Percentiles rank a stretch among this genome's conserved stretches.
Conservation (phyloP, 2,113 vertebrate species). For the Fulica atra region DNA sequence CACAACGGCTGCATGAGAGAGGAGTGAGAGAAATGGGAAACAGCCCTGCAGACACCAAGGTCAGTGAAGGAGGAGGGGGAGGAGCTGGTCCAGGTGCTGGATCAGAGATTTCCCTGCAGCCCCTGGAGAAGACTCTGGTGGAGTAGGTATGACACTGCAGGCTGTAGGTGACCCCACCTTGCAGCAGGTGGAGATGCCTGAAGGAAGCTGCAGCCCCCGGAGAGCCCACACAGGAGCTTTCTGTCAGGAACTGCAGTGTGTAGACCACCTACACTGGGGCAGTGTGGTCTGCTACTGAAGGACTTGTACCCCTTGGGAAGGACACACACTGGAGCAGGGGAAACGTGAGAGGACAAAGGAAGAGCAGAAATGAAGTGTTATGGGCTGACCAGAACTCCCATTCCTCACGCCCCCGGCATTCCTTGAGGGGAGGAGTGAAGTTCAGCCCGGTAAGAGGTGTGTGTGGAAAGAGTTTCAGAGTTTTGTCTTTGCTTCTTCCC, state of each 20-base stretch:
- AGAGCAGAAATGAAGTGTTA: background rate
- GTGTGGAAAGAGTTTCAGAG: background rate
- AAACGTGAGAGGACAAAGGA: background rate
- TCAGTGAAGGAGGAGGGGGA: background rate
- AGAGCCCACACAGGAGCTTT: background rate
- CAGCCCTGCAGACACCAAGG: background rate
- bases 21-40: background rate
- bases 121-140: background rate
- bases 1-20: background rate
- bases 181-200: background rate
- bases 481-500: background rate
- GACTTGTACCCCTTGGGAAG: fast-evolving
- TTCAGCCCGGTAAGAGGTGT: background rate
- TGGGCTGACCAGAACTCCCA: background rate
- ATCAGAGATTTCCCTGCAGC: background rate
- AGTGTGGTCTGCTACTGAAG: background rate
- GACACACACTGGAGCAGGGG: background rate
- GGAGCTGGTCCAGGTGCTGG: fast-evolving
- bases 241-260: background rate
- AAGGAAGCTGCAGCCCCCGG: background rate
- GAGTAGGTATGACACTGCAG: background rate
- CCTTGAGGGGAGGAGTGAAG: background rate
- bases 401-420: background rate
- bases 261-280: background rate
- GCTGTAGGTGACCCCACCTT: fast-evolving